Conservation (phyloP, 2,888 invertebrate species). For the Cosmopolites sordidus region DNA sequence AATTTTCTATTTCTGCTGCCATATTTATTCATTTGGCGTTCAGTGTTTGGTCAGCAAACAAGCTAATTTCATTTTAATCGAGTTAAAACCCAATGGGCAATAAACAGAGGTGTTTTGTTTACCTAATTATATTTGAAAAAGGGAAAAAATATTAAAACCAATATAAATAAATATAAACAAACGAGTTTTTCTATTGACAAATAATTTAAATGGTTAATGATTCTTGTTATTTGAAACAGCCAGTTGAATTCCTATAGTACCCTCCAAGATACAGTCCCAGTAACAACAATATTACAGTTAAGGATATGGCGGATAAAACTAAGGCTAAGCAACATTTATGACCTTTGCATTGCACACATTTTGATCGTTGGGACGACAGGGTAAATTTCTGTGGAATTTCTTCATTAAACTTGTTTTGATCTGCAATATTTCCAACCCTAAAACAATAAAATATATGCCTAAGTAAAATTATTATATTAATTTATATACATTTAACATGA, state of each 20-base stretch:
- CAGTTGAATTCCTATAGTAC: not conserved
- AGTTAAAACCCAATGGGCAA: not conserved
- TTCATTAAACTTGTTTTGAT: too few relatives aligned
- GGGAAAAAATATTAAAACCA: too few relatives aligned
- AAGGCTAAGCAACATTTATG: conserved; percentile 4
- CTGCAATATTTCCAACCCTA: too few relatives aligned
- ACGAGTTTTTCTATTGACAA: too few relatives aligned
- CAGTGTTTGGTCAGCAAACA: not conserved
- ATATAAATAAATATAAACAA: too few relatives aligned
- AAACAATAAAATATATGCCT: too few relatives aligned
- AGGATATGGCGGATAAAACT: not conserved
- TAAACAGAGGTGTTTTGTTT: not conserved
- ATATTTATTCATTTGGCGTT: not conserved
- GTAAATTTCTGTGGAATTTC: too few relatives aligned
- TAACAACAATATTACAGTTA: not conserved
- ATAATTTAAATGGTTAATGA: too few relatives aligned
- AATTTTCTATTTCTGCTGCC: not conserved
- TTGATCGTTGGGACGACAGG: not conserved
- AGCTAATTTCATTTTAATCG: not conserved
- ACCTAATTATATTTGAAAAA: too few relatives aligned
- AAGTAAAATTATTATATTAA: too few relatives aligned
- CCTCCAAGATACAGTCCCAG: conserved; percentile 10
- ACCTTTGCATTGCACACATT: conserved; percentile 2
- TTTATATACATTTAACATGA: too few relatives aligned
- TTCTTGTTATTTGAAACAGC: too few relatives aligned